These are phyloP conservation scores for Loripinus fragilis DNA, from an alignment of 2,888 invertebrate genomes.

Conservation along the genomic window DNA sequence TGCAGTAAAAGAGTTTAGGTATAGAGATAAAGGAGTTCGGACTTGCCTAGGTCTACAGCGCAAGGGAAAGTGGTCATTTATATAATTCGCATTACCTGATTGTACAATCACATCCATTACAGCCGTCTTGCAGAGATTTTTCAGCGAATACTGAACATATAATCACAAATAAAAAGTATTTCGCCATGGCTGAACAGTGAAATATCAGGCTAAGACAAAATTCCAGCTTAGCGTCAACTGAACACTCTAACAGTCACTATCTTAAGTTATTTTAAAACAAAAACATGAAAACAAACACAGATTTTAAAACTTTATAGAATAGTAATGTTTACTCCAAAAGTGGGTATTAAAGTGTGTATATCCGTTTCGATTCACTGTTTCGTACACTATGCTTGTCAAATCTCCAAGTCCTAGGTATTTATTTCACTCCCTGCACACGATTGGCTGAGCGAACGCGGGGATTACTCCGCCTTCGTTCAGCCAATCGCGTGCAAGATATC, in stretches of 20 bases:
- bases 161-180: background rate
- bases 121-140: background rate
- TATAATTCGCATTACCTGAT: background rate
- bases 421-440: background rate
- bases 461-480: no score
- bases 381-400: background rate
- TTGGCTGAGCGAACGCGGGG: background rate
- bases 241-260: background rate
- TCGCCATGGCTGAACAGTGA: background rate
- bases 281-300: background rate
- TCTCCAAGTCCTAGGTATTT: background rate
- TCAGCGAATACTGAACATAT: background rate
- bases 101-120: background rate
- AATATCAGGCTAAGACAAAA: background rate
- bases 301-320: background rate
- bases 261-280: background rate
- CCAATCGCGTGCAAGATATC: background rate
- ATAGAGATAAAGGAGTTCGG: no score
- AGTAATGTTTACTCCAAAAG: background rate
- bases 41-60: no score
- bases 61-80: background rate
- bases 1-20: no score
- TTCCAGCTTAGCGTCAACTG: background rate
- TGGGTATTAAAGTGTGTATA: background rate
- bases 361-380: background rate